Conservation (phyloP, 1,140 invertebrate species). For the Tenebrio molitor region DNA sequence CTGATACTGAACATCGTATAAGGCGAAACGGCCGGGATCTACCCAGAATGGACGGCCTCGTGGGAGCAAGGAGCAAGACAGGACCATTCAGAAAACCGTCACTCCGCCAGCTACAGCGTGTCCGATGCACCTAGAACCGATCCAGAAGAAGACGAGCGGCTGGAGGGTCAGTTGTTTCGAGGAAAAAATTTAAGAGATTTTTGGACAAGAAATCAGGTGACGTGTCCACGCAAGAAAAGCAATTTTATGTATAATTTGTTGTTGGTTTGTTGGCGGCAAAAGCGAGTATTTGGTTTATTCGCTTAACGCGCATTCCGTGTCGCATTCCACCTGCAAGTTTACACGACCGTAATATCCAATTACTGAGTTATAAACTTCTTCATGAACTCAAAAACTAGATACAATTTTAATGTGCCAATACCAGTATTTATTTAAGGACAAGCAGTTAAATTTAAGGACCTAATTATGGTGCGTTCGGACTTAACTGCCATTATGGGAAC, state of each 20-base stretch:
- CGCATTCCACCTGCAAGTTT: constrained; percentile 62
- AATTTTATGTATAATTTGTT: constrained; percentile 55
- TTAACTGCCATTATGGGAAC: constrained; percentile 45
- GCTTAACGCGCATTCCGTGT: constrained; percentile 58
- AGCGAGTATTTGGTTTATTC: constrained; percentile 57
- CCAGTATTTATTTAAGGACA: constrained; percentile 46
- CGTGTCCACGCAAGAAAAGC: constrained; percentile 51
- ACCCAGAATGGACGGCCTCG: no score
- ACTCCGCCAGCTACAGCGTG: no score
- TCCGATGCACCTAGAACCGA: no score
- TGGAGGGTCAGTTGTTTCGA: not conserved
- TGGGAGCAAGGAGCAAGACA: no score
- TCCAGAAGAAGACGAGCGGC: no score
- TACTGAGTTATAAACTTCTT: constrained; percentile 62
- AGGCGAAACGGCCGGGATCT: no score
- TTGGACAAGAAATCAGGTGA: constrained; percentile 45
- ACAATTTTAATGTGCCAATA: constrained; percentile 49
- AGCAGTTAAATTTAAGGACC: constrained; percentile 49
- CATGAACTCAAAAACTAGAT: constrained; percentile 55
- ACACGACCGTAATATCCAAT: constrained; percentile 63
- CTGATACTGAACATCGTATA: no score
- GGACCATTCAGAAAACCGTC: no score
- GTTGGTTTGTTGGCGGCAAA: constrained; percentile 52
- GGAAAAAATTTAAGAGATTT: not conserved
- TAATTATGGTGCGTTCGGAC: constrained; percentile 40